Percentiles rank a stretch among this genome's conserved stretches.
These are phyloP conservation scores for Pelagia noctiluca DNA, from an alignment of 30 jellyfish, hydroid and myxozoan species.

Conservation along the genomic window DNA sequence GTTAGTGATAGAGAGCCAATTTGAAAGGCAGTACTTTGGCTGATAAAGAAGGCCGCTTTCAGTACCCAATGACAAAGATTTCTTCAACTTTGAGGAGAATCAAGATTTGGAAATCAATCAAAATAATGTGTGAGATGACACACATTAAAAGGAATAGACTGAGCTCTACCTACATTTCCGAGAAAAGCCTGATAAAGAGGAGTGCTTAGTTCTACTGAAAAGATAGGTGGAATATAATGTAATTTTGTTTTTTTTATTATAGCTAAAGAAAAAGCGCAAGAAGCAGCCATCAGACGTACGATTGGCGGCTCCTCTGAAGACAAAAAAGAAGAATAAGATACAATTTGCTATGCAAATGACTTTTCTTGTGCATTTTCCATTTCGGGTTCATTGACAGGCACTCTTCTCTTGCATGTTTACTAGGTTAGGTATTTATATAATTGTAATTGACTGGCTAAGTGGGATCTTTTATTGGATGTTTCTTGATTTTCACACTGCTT, in stretches of 20 bases:
- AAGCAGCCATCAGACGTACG: slow-evolving; percentile 91
- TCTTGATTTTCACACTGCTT: no score
- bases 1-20: no score
- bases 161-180: no score
- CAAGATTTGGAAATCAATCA: no score
- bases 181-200: no score
- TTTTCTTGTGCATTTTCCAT: background rate
- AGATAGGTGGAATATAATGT: background rate
- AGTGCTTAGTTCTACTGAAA: background rate
- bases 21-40: no score
- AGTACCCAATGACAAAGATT: background rate
- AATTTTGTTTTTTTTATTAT: background rate
- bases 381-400: background rate
- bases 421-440: no score
- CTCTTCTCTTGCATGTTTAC: no score
- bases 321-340: slow-evolving; percentile 86
- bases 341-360: background rate
- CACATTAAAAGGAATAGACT: no score
- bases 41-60: background rate
- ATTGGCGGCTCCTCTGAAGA: slow-evolving; percentile 78
- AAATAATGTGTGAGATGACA: no score
- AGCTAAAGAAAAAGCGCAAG: slow-evolving; percentile 96
- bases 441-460: no score
- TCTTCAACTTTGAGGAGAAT: background rate
- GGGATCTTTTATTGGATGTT: no score